These are phyloP conservation scores for Malacoctenus gilli DNA, from an alignment of 2,797 vertebrate genomes.

Conservation along the genomic window DNA sequence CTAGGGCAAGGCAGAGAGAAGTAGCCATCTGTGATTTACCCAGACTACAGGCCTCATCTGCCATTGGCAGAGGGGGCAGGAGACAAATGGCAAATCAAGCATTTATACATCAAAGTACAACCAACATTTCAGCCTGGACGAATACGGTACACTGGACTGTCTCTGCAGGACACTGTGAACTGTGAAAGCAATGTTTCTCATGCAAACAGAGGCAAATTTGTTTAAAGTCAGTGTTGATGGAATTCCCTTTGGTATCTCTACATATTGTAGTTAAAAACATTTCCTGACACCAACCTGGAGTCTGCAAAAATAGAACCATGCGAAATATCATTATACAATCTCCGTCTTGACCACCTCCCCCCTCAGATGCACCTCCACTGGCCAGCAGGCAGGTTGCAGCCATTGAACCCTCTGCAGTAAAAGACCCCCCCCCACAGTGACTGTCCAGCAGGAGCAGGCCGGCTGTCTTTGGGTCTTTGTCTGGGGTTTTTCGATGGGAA, in stretches of 20 bases:
- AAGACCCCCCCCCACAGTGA: constrained; percentile 1
- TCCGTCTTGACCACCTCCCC: constrained; percentile 43
- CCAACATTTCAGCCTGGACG: too few species aligned
- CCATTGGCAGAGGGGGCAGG: constrained; percentile 4
- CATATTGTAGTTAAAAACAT: too few species aligned
- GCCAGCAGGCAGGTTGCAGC: constrained; percentile 31
- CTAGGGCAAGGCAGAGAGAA: constrained; percentile 40
- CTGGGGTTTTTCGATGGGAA: constrained; percentile 24
- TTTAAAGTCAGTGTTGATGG: too few species aligned
- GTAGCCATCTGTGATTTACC: constrained; percentile 68
- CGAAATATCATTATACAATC: constrained; percentile 37
- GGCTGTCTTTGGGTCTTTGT: constrained; percentile 14
- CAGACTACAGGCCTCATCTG: constrained; percentile 38
- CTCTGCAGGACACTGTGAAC: too few species aligned
- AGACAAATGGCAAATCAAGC: too few species aligned
- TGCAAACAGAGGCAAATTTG: too few species aligned
- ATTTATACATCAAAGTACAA: too few species aligned
- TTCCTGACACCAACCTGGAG: constrained; percentile 18
- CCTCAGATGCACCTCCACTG: constrained; percentile 20
- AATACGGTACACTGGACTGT: too few species aligned
- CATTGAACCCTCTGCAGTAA: constrained; percentile 36
- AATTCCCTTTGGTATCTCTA: too few species aligned
- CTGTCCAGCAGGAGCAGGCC: too few species aligned
- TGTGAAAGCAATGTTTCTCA: too few species aligned
- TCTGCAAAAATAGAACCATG: constrained; percentile 14